These are phyloP conservation scores for Neosalanx taihuensis DNA, from an alignment of 2,797 vertebrate genomes.

Conservation along the genomic window DNA sequence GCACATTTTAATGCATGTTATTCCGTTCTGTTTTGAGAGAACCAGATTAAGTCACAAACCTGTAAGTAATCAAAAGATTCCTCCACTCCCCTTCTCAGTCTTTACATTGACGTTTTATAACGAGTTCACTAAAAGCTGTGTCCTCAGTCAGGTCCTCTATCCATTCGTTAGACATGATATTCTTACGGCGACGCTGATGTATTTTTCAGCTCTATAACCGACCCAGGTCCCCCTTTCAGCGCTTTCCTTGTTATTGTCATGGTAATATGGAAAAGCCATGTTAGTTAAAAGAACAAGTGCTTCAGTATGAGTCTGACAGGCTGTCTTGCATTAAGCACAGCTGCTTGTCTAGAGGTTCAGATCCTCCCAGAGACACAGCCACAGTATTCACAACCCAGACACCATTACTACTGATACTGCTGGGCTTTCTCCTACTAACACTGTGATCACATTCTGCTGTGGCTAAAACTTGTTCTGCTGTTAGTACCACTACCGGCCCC, in stretches of 20 bases:
- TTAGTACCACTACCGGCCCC: background rate
- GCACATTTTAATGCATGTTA: conserved; percentile 49
- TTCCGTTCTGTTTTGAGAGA: conserved; percentile 57
- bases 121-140: background rate
- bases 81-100: background rate
- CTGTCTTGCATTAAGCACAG: conserved; percentile 1
- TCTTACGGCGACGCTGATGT: background rate
- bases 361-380: background rate
- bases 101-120: background rate
- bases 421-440: background rate
- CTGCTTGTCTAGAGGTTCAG: conserved; percentile 1
- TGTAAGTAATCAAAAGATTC: conserved; percentile 30
- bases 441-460: background rate
- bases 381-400: no score
- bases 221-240: background rate
- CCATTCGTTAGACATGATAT: background rate
- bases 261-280: background rate
- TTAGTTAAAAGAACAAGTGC: conserved; percentile 1
- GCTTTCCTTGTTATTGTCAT: conserved; percentile 7
- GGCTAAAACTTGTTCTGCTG: background rate
- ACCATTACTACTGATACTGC: background rate
- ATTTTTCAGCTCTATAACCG: background rate
- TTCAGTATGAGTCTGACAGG: background rate
- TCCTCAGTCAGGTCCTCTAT: background rate
- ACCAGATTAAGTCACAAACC: conserved; percentile 37